Evolutionary conservation across 2,888 invertebrate species (phyloP).

Genomic region (Dermolepida albohirtum): DNA sequence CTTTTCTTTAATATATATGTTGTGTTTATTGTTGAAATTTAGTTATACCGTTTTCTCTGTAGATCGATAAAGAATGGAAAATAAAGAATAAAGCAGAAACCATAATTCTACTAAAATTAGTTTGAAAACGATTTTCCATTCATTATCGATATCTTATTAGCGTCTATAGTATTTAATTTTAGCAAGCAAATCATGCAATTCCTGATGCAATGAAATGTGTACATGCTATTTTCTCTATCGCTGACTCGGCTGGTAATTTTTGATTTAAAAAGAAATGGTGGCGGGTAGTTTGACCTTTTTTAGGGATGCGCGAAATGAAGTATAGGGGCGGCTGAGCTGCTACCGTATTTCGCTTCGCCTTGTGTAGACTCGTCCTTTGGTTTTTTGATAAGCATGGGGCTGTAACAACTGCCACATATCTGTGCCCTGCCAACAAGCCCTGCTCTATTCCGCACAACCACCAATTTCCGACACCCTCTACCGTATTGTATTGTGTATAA

Average conservation of each 20-base stretch:
- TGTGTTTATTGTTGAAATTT: conserved; percentile 38
- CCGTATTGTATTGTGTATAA: conserved; percentile 15
- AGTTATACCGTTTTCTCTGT: conserved; percentile 29
- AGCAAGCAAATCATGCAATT: conserved; percentile 57
- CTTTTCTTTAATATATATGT: conserved; percentile 46
- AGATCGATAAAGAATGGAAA: conserved; percentile 24
- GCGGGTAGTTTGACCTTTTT: conserved; percentile 45
- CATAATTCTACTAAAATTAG: neutral
- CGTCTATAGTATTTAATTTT: conserved; percentile 52
- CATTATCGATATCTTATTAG: conserved; percentile 33
- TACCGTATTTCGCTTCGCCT: conserved; percentile 50
- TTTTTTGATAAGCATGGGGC: conserved; percentile 52
- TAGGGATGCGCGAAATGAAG: conserved; percentile 49
- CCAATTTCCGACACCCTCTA: conserved; percentile 37
- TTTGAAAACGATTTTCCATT: conserved; percentile 22
- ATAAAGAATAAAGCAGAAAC: neutral
- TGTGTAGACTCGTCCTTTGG: conserved; percentile 47
- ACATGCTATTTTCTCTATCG: conserved; percentile 52
- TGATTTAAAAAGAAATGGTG: conserved; percentile 44
- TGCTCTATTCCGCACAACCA: conserved; percentile 49
- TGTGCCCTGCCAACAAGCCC: conserved; percentile 61
- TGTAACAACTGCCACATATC: conserved; percentile 50
- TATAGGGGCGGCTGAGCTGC: conserved; percentile 50
- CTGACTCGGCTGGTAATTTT: conserved; percentile 47
- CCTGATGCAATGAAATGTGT: conserved; percentile 63